Percentiles rank a stretch among this genome's conserved stretches.
Conservation (phyloP, 2,113 vertebrate species). For the Oophaga pumilio region DNA sequence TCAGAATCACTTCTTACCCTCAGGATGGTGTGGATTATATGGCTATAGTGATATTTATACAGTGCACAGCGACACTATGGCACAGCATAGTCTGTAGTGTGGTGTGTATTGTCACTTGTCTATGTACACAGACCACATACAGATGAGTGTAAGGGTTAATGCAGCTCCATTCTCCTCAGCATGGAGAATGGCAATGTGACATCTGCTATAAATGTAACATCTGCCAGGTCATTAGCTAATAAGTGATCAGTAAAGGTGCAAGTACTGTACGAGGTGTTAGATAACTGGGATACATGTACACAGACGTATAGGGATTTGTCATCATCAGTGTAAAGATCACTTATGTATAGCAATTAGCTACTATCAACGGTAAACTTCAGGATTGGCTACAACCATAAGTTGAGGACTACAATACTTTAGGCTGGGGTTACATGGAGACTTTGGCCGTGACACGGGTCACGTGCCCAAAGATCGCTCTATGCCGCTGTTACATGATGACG, state of each 20-base stretch:
- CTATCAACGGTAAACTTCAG: background rate
- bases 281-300: background rate
- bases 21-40: background rate
- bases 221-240: background rate
- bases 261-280: background rate
- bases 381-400: background rate
- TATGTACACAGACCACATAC: background rate
- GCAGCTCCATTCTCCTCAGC: background rate
- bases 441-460: too few species aligned
- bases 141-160: background rate
- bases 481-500: too few species aligned
- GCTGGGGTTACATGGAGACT: too few species aligned
- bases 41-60: background rate
- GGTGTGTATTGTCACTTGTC: background rate
- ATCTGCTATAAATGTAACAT: background rate
- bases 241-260: background rate
- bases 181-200: background rate
- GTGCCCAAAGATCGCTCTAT: too few species aligned
- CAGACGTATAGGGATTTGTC: background rate
- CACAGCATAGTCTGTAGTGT: background rate
- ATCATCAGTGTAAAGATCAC: background rate
- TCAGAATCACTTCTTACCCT: background rate
- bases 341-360: background rate
- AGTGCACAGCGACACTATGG: too few species aligned
- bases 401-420: too few species aligned